Conservation (phyloP, 2,797 vertebrate genomes). For the Acanthurus lineatus region DNA sequence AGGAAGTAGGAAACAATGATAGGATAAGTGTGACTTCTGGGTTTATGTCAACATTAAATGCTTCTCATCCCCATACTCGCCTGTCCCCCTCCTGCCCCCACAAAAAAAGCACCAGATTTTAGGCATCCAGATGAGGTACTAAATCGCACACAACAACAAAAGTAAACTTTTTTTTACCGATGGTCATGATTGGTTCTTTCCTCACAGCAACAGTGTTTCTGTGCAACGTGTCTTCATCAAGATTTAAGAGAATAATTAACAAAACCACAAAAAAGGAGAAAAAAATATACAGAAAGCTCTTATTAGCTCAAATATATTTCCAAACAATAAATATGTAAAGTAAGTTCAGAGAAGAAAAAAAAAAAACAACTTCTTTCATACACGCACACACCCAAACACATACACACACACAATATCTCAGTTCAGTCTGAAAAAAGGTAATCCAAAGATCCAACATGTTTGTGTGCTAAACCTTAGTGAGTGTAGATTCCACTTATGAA, state of each 20-base stretch:
- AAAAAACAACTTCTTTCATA: conserved; percentile 22
- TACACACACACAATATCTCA: conserved; percentile 42
- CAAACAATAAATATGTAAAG: conserved; percentile 91
- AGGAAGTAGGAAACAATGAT: conserved; percentile 44
- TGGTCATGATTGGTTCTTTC: conserved; percentile 74
- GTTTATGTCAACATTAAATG: conserved; percentile 49
- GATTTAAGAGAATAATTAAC: conserved; percentile 74
- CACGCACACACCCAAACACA: conserved; percentile 26
- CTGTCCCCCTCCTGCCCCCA: neutral
- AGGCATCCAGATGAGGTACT: conserved; percentile 85
- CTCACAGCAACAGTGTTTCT: conserved; percentile 79
- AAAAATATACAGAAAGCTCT: conserved; percentile 79
- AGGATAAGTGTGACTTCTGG: conserved; percentile 57
- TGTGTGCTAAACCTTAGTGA: conserved; percentile 72
- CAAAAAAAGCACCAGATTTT: conserved; percentile 80
- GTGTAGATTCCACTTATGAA: conserved; percentile 67
- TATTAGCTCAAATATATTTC: conserved; percentile 79
- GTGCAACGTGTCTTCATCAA: conserved; percentile 81
- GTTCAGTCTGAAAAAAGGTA: conserved; percentile 60
- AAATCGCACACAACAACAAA: conserved; percentile 74
- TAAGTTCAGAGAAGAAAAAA: conserved; percentile 66
- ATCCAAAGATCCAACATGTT: conserved; percentile 73
- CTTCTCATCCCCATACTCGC: conserved; percentile 37
- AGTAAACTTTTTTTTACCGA: conserved; percentile 79
- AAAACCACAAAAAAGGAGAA: conserved; percentile 68